Evolutionary conservation across 2,888 invertebrate species (phyloP).

Genomic region (Meiosimyza decipiens): DNA sequence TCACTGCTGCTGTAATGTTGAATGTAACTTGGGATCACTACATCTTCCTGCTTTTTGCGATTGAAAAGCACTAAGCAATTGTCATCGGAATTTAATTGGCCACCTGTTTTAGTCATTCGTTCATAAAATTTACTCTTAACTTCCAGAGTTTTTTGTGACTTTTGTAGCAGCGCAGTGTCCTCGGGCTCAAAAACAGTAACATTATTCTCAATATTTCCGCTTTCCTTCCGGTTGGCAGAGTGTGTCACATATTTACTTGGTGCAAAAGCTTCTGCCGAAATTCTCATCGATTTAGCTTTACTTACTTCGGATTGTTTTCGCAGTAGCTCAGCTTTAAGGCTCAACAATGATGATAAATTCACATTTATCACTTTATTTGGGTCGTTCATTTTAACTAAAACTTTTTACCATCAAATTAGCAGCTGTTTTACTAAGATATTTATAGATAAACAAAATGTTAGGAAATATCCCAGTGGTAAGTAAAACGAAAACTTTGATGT

Average conservation of each 20-base stretch:
- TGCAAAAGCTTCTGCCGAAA: slow-evolving; percentile 69
- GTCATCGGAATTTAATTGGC: slow-evolving; percentile 63
- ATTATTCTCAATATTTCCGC: slow-evolving; percentile 45
- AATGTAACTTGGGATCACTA: neutral
- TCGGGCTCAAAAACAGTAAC: slow-evolving; percentile 59
- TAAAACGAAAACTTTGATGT: no score
- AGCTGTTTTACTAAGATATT: neutral
- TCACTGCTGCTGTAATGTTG: slow-evolving; percentile 60
- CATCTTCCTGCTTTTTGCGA: slow-evolving; percentile 63
- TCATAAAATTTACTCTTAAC: slow-evolving; percentile 67
- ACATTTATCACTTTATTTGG: slow-evolving; percentile 66
- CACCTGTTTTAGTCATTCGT: slow-evolving; percentile 64
- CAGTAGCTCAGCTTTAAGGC: slow-evolving; percentile 88
- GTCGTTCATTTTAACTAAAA: slow-evolving; percentile 61
- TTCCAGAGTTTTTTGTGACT: slow-evolving; percentile 66
- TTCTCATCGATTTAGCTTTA: slow-evolving; percentile 72
- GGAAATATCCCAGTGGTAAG: no score
- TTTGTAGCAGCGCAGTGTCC: slow-evolving; percentile 61
- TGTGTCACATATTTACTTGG: slow-evolving; percentile 57
- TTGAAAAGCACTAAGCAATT: slow-evolving; percentile 66
- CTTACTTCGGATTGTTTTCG: slow-evolving; percentile 87
- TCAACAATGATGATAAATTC: slow-evolving; percentile 72
- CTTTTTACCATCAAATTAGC: neutral
- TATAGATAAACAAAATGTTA: no score
- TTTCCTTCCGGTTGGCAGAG: neutral